Evolutionary conservation across 1,140 invertebrate genomes (phyloP).

Genomic region (Galendromus occidentalis): DNA sequence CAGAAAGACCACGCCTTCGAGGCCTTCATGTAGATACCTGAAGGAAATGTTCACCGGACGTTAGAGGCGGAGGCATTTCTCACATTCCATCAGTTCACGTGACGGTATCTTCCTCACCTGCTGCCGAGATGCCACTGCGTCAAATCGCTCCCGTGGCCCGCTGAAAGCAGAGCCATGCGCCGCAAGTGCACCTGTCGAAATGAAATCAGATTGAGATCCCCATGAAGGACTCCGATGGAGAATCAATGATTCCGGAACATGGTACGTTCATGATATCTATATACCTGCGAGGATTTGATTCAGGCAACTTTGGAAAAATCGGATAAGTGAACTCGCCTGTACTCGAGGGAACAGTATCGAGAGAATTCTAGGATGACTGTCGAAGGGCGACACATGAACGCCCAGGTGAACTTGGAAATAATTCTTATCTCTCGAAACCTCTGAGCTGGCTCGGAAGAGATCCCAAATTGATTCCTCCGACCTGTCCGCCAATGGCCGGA

Average conservation of each 20-base stretch:
- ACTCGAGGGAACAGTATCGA: background rate
- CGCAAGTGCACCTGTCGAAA: conserved; percentile 41
- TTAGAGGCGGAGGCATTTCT: too few relatives aligned
- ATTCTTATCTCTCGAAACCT: background rate
- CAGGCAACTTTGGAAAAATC: background rate
- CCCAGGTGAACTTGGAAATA: background rate
- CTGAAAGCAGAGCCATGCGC: conserved; percentile 36
- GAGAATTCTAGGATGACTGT: too few relatives aligned
- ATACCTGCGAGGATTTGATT: too few relatives aligned
- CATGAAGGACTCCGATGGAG: too few relatives aligned
- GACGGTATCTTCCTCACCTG: too few relatives aligned
- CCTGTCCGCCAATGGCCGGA: conserved; percentile 23
- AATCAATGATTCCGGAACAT: too few relatives aligned
- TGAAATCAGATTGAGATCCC: background rate
- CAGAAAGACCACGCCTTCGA: conserved; percentile 50
- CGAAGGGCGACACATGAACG: background rate
- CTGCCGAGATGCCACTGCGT: conserved; percentile 59
- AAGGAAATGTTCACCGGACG: background rate
- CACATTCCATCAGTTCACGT: too few relatives aligned
- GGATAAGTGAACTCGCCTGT: conserved; percentile 32
- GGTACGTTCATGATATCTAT: too few relatives aligned
- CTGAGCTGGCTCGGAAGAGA: background rate
- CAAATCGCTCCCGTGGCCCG: conserved; percentile 39
- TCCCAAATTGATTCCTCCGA: background rate
- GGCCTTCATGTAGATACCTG: conserved; percentile 40